Evolutionary conservation across 1,140 invertebrate species (phyloP).

Genomic region (Neotoxoptera formosana): DNA sequence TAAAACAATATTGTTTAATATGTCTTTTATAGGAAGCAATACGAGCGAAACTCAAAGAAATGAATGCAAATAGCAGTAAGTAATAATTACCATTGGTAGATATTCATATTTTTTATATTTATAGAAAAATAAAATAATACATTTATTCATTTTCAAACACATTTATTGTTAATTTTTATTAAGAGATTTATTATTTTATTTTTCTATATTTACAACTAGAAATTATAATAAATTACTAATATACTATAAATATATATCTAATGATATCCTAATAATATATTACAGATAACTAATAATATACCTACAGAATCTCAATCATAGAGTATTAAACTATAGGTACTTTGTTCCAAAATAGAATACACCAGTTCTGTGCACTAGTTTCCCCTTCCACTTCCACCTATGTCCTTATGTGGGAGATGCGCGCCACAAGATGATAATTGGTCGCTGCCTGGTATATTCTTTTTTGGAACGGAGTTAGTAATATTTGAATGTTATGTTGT

Average conservation of each 20-base stretch:
- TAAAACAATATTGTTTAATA: neutral
- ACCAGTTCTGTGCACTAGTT: too few relatives aligned
- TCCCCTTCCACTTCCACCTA: too few relatives aligned
- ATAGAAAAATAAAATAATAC: neutral
- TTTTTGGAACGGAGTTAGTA: too few relatives aligned
- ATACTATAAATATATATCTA: too few relatives aligned
- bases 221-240: neutral
- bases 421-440: too few relatives aligned
- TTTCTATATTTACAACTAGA: neutral
- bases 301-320: too few relatives aligned
- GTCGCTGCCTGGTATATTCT: too few relatives aligned
- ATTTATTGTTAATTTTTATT: neutral
- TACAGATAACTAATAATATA: neutral
- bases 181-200: neutral
- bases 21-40: slow-evolving; percentile 39
- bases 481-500: too few relatives aligned
- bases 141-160: neutral
- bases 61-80: slow-evolving; percentile 49
- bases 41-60: slow-evolving; percentile 35
- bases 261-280: neutral
- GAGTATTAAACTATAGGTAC: too few relatives aligned
- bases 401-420: too few relatives aligned
- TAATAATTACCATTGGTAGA: neutral
- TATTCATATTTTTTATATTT: neutral
- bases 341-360: too few relatives aligned